Base-by-base conservation (phyloP, 2,797 vertebrate species). In the Oophaga sylvatica region DNA sequence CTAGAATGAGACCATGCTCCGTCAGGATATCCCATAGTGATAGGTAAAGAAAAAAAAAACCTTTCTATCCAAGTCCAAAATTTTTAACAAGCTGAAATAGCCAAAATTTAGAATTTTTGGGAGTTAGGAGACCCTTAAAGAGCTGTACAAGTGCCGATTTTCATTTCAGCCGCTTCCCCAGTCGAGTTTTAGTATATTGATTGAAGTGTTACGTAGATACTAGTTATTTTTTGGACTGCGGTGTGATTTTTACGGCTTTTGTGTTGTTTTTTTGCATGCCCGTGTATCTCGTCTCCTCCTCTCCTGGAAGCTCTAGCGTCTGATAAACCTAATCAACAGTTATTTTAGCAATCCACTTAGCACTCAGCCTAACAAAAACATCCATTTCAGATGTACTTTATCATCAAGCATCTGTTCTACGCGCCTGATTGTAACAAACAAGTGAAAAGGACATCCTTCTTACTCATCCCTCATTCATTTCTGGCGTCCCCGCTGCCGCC, bases 301-400 rank as follows among this genome's bases (percentile, higher is more conserved):
- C 22, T 22, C 35, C 60, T 17, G 75, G 60, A 77, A 71, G 84
- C 78, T 70, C 86, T 26, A 31, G 62, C 31, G 70, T 57, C 88
- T 68, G 59, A 77, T 77, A 86, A 85, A 77, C 57, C 87, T 81
- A 82, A 86, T 86, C 88, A 83, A 78, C 88, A 71, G 80, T 86
- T 89, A 86, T 89, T 89, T 89, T 78, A 86, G 80, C 80, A 85
- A 86, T 83, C 88, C 84, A 89, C 84, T 89, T 81, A 85, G 83
- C 87, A 83, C 84, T 86, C 84, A 70, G 73, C 60, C 78, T 86
- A 85, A 85, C 83, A 85, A 88, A 88, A 88, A 85, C 87, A 85
- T 85, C 87, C 59, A 85, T 85, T 87, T 88, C 70, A 77, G 67
- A 85, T 82, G 83, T 63, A 82, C 83, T 89, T 85, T 78, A 82